Evolutionary conservation across 2,797 vertebrate species (phyloP).

Genomic region (Diplodus sargus): DNA sequence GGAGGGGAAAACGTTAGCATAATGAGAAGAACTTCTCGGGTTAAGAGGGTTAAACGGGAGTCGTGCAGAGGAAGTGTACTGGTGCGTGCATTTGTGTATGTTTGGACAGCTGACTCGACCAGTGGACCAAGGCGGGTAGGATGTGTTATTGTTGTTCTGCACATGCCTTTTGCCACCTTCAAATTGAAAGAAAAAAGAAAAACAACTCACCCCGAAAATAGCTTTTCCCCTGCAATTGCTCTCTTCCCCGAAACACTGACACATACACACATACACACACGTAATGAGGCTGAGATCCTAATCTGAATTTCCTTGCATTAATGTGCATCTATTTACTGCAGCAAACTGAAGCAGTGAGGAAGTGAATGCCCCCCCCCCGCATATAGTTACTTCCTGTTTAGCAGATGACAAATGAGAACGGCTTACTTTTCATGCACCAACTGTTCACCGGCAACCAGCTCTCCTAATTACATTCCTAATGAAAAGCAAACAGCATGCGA

Average conservation of each 20-base stretch:
- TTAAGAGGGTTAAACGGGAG: no score
- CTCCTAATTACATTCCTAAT: constrained; percentile 64
- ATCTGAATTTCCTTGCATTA: constrained; percentile 58
- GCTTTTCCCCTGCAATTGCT: constrained; percentile 44
- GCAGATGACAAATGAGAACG: constrained; percentile 53
- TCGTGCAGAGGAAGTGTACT: no score
- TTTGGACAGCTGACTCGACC: constrained; percentile 23
- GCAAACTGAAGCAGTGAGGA: constrained; percentile 46
- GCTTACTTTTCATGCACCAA: constrained; percentile 41
- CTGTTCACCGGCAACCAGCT: constrained; percentile 47
- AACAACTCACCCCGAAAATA: constrained; percentile 48
- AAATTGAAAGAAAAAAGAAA: constrained; percentile 29
- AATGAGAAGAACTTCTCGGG: no score
- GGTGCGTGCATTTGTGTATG: constrained; percentile 10
- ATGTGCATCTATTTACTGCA: constrained; percentile 61
- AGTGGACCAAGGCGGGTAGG: constrained; percentile 28
- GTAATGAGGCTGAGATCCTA: constrained; percentile 38
- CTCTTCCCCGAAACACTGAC: background rate
- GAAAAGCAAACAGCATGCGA: constrained; percentile 63
- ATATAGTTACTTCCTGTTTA: constrained; percentile 55
- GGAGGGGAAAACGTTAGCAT: no score
- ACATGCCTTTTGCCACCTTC: constrained; percentile 46
- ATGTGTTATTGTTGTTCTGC: constrained; percentile 40
- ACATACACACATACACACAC: constrained; percentile 1
- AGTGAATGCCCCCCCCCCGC: constrained; percentile 50